Conservation (phyloP, 2,113 vertebrate genomes). For the Typhlomys cinereus region DNA sequence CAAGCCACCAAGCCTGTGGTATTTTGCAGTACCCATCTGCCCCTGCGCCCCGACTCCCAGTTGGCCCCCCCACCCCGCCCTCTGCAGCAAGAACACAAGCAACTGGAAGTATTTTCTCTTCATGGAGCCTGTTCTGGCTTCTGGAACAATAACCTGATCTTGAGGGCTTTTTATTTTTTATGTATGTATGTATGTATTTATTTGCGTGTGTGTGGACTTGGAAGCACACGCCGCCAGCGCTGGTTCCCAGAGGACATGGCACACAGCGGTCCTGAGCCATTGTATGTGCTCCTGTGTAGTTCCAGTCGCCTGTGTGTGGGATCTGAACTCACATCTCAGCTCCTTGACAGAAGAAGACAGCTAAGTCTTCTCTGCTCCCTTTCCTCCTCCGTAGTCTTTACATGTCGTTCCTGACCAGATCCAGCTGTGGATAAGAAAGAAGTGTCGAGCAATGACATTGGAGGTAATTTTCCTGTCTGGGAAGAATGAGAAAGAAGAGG, state of each 20-base stretch:
- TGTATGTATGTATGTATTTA: too few relatives aligned
- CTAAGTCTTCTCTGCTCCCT: background rate
- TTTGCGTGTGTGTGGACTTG: too few relatives aligned
- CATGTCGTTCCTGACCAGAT: background rate
- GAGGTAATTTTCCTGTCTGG: background rate
- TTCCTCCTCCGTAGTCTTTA: background rate
- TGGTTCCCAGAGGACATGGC: background rate
- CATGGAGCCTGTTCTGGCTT: background rate
- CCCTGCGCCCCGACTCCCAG: too few relatives aligned
- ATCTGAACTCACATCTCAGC: background rate
- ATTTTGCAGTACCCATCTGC: background rate
- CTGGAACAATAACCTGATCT: background rate
- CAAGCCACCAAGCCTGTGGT: background rate
- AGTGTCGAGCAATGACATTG: background rate
- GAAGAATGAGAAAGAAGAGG: conserved; percentile 33
- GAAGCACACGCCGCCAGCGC: background rate
- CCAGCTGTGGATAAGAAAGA: background rate
- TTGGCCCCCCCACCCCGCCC: too few relatives aligned
- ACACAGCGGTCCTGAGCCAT: background rate
- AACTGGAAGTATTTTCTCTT: background rate
- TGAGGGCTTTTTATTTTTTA: background rate
- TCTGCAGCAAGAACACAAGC: background rate
- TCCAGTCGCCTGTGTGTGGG: background rate
- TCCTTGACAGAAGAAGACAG: background rate
- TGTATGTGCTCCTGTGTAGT: background rate